Base-by-base conservation (phyloP, 1,140 invertebrate species). In the Mizuhopecten yessoensis region DNA sequence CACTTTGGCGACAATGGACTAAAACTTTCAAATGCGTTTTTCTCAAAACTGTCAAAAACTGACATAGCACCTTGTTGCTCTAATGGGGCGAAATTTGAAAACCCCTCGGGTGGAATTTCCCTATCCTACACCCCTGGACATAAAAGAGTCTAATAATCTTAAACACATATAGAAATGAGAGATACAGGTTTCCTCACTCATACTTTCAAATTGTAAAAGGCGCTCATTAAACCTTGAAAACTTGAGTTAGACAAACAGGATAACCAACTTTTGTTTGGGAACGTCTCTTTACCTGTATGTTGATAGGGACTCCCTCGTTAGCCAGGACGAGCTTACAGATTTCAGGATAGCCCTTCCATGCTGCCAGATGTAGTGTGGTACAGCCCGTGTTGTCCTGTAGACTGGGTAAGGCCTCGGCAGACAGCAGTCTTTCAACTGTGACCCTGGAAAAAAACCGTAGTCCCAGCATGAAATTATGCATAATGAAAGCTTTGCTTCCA, bases 381-480 rank as follows among this genome's bases (percentile, higher is more conserved):
- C 98, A 99, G 23, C 98, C 98, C 95, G 98, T 98, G 86, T 97
- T 97, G 95, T 99, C 98, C 45, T 98, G 97, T 45, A 98, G 97
- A 96, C 99, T 99, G 36, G 98, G 98, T 1, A 98, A 98, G 2
- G 99, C 99, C 95, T 99, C 99, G 95, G 98, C 98, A 87, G 98
- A 97, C 88, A 99, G 97, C 87, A 99, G 97, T 29, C 99, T 96
- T 91, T 97, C 97, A 86, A 99, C 99, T 93, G 99, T 98, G 87
- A 99, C 98, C 96, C 99, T 99, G 97, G 91, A 95, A 93, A 94
- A 89, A 94, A 89, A 93, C 3, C 5, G 9, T 29, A 75, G n/a
- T 7, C 11, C 23, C n/a, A 75, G 20, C 45, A 49, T 49, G 3
- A 49, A 20, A n/a, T n/a, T n/a, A n/a, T n/a, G n/a, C n/a, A n/a